Evolutionary conservation across 1,140 invertebrate species (phyloP).

Genomic region (Sarcophaga bullata): DNA sequence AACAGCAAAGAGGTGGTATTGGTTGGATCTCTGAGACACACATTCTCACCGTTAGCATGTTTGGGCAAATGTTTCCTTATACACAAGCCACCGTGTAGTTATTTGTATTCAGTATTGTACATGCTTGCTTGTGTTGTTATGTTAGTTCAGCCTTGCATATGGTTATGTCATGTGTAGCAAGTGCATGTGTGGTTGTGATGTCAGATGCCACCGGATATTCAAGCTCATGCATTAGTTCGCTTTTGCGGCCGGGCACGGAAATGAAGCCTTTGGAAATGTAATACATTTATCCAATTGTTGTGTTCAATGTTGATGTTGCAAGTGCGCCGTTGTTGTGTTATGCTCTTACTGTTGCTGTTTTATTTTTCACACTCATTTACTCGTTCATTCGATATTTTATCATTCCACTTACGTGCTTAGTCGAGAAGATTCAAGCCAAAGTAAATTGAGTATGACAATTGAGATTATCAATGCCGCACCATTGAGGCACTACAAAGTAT

Average conservation of each 20-base stretch:
- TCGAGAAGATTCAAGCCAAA: background rate
- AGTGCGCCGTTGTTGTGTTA: background rate
- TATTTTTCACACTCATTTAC: background rate
- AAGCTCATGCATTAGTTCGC: constrained; percentile 36
- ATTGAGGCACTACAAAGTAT: too few relatives aligned
- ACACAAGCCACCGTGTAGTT: too few relatives aligned
- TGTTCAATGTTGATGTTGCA: background rate
- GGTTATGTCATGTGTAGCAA: too few relatives aligned
- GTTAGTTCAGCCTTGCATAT: background rate
- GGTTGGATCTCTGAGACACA: too few relatives aligned
- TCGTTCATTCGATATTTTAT: constrained; percentile 3
- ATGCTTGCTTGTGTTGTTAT: background rate
- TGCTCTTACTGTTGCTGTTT: background rate
- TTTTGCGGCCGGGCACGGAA: constrained; percentile 35
- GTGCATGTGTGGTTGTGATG: background rate
- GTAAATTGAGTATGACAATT: too few relatives aligned
- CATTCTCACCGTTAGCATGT: too few relatives aligned
- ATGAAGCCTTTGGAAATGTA: constrained; percentile 36
- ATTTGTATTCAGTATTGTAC: background rate
- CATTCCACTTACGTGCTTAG: background rate
- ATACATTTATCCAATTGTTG: constrained; percentile 37
- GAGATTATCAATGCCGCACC: too few relatives aligned
- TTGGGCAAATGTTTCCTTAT: too few relatives aligned
- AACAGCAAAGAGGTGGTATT: too few relatives aligned
- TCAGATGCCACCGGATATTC: constrained; percentile 38